Base-by-base conservation (phyloP, 2,888 invertebrate species). In the Xestobium rufovillosum region DNA sequence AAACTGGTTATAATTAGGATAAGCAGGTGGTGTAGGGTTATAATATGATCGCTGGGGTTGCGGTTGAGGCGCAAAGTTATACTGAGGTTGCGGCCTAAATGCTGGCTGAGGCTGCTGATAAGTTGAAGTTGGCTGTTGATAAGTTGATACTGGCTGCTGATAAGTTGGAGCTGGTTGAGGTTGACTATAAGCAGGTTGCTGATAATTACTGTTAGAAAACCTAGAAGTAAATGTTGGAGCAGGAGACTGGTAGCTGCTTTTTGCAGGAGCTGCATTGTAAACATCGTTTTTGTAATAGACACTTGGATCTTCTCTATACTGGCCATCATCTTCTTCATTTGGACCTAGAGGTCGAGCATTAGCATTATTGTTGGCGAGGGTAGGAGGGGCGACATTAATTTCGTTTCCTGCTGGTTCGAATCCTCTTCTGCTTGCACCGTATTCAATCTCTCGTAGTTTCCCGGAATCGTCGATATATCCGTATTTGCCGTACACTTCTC, bases 401-500 rank as follows among this genome's bases (percentile, higher is more conserved):
- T 72, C 74, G 27, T 68, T 66, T 9, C 86, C 87, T 57, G 78
- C 75, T 1, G 88, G 88, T 55, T 86, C 84, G 59, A 89, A 89
- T 26, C 89, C 87, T 36, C 84, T 69, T 52, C 77, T 72, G 38
- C 81, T 82, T 1, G 89, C 89, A 2, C 89, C 89, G 57, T 91
- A 91, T 44, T 89, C 86, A 13, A 89, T 76, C 64, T 88, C 86
- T 36, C 88, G 72, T 13, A 75, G 53, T 51, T 75, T 76, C 0
- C 90, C 90, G 14, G 67, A 68, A 53, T 82, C 85, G 49, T 89
- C 89, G 1, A 87, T 73, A 60, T 88, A 90, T n/a, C 90, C 90
- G 55, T 89, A 90, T 60, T 89, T 90, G 40, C 90, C 90, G 33
- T 78, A 83, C 0, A 89, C 86, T 54, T 88, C 87, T 0, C 89